Conservation (phyloP, 2,888 invertebrate species). For the Phaonia tiefii region DNA sequence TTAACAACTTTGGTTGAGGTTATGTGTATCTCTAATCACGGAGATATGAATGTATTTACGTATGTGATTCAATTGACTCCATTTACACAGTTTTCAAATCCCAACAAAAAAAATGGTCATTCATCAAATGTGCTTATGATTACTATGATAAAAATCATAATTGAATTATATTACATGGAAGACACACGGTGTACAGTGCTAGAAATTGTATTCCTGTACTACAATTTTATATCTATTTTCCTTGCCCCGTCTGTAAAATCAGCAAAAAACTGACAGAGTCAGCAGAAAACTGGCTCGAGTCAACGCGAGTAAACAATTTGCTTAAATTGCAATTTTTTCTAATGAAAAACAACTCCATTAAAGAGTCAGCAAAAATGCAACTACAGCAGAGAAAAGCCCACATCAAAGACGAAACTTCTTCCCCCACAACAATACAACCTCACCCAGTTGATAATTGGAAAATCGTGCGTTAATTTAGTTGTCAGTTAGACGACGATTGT, state of each 20-base stretch:
- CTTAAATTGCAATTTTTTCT: conserved; percentile 61
- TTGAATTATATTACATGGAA: not conserved
- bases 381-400: conserved; percentile 5
- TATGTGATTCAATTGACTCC: too few relatives aligned
- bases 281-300: not conserved
- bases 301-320: conserved; percentile 49
- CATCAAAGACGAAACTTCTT: not conserved
- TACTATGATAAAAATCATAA: too few relatives aligned
- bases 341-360: conserved; percentile 57
- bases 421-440: conserved; percentile 14
- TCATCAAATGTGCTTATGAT: too few relatives aligned
- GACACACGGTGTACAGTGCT: not conserved
- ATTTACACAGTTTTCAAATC: too few relatives aligned
- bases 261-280: too few relatives aligned
- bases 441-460: conserved; percentile 55
- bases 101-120: too few relatives aligned
- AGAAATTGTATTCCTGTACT: not conserved
- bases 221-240: not conserved
- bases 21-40: too few relatives aligned
- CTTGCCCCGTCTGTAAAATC: too few relatives aligned
- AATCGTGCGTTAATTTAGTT: conserved; percentile 61
- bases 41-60: too few relatives aligned
- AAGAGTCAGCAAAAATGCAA: conserved; percentile 11
- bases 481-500: conserved; percentile 25
- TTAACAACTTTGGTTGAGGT: too few relatives aligned